phyloP scores from a whole-genome alignment of 2,113 vertebrate genomes.

The Numida meleagris region DNA sequence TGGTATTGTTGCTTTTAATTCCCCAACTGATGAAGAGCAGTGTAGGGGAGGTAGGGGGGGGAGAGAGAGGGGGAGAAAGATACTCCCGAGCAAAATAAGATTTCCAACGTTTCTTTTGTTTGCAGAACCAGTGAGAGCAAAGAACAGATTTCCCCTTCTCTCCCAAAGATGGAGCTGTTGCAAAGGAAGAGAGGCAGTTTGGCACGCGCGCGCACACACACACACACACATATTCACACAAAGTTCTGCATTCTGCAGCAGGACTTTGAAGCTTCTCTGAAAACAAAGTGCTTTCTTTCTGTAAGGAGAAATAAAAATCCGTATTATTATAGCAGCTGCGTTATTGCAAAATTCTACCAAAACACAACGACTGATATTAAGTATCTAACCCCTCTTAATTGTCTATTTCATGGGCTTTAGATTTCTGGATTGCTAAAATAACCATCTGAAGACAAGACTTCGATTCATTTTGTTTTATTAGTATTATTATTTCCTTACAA shows the following conservation, averaged over 20 bases:
- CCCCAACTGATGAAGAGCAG: neutral
- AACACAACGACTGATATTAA: constrained; percentile 76
- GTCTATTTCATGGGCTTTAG: constrained; percentile 81
- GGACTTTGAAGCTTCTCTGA: constrained; percentile 64
- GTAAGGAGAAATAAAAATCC: constrained; percentile 77
- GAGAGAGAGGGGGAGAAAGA: neutral
- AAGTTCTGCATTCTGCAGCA: constrained; percentile 36
- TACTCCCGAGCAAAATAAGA: neutral
- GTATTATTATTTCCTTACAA: constrained; percentile 74
- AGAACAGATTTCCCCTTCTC: neutral
- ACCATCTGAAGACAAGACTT: constrained; percentile 76
- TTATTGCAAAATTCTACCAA: constrained; percentile 78
- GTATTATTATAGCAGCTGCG: constrained; percentile 77
- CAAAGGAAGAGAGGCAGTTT: constrained; percentile 35
- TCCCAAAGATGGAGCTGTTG: constrained; percentile 84
- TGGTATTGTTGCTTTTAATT: neutral
- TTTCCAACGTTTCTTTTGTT: constrained; percentile 44
- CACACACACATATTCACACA: neutral
- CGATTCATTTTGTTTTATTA: constrained; percentile 78
- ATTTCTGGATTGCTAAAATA: constrained; percentile 80
- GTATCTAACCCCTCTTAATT: constrained; percentile 78
- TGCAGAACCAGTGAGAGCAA: neutral
- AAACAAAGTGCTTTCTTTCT: constrained; percentile 69
- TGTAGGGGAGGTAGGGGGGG: neutral
- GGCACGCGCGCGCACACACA: neutral